Evolutionary conservation across 2,113 vertebrate species (phyloP).

Genomic region (Vidua macroura): DNA sequence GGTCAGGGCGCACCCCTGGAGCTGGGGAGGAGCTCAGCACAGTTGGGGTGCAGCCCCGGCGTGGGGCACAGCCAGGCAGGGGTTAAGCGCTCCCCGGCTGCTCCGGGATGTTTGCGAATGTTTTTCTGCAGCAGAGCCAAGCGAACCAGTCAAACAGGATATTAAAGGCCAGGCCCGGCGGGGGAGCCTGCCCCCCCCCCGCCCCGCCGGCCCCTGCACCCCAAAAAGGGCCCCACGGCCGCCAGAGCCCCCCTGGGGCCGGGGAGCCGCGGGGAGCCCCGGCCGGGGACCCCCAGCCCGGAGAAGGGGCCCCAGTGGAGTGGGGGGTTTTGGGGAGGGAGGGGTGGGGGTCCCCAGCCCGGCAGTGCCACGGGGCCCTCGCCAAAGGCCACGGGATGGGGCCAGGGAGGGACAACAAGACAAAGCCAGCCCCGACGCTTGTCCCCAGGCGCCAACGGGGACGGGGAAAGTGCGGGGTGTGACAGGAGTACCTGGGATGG

Average conservation of each 20-base stretch:
- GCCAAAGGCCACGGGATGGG: background rate
- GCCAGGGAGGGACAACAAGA: background rate
- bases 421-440: background rate
- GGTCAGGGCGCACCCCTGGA: background rate
- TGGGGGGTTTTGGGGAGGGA: background rate
- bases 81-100: slow-evolving; percentile 47
- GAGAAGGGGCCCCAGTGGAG: background rate
- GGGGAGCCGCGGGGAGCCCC: background rate
- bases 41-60: background rate
- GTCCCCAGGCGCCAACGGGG: background rate
- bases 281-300: background rate
- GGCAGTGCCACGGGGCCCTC: no score
- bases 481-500: no score
- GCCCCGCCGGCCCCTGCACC: background rate
- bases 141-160: slow-evolving; percentile 69
- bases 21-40: background rate
- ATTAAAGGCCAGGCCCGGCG: slow-evolving; percentile 50
- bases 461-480: background rate
- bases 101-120: slow-evolving; percentile 64
- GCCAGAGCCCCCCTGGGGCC: background rate
- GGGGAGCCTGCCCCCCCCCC: background rate
- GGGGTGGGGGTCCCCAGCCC: background rate
- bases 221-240: background rate
- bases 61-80: slow-evolving; percentile 8
- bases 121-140: slow-evolving; percentile 57